These are phyloP conservation scores for Piaya cayana DNA, from an alignment of 2,113 vertebrate genomes.

Conservation along the genomic window DNA sequence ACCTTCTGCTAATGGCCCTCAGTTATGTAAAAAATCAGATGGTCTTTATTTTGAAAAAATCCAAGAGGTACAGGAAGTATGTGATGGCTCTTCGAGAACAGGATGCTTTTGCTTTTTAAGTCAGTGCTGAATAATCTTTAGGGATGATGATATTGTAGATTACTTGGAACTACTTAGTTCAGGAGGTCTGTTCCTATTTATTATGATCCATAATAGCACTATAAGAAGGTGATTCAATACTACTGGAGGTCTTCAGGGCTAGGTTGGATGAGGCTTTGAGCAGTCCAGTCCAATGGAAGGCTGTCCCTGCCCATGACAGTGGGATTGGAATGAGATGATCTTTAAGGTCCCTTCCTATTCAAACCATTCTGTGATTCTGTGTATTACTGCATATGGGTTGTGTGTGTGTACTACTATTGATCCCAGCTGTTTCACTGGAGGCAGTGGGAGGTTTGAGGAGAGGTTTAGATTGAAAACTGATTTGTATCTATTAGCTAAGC, in stretches of 20 bases:
- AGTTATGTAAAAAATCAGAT: neutral
- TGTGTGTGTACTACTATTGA: neutral
- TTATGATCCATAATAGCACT: neutral
- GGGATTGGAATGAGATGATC: too few species aligned
- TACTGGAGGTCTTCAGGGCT: too few species aligned
- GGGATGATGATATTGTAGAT: neutral
- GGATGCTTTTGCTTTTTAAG: neutral
- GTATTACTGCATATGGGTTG: fast-evolving
- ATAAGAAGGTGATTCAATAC: too few species aligned
- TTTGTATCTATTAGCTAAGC: neutral
- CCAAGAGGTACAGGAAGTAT: neutral
- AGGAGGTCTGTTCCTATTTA: neutral
- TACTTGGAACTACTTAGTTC: neutral
- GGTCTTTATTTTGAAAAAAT: neutral
- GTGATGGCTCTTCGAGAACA: neutral
- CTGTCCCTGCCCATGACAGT: too few species aligned
- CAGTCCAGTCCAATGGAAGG: too few species aligned
- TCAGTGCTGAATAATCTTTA: neutral
- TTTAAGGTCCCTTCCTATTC: too few species aligned
- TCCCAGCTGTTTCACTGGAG: neutral
- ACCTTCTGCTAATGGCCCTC: neutral
- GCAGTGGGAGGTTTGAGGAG: neutral
- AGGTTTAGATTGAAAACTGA: neutral
- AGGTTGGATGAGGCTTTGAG: too few species aligned
- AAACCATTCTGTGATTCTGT: neutral